Conservation (phyloP, 2,888 invertebrate genomes). For the Callyntrura sp. region DNA sequence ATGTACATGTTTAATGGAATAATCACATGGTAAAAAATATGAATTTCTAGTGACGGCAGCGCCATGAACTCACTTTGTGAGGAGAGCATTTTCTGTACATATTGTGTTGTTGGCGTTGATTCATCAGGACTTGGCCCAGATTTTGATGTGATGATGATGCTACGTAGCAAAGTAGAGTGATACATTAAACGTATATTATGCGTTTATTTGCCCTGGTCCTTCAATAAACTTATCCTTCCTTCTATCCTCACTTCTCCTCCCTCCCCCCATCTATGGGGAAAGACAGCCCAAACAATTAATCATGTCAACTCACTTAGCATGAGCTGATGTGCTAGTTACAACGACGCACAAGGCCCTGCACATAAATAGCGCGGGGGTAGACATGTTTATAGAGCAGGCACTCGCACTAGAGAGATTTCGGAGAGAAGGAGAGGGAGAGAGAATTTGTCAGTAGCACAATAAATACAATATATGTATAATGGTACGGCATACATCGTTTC, state of each 20-base stretch:
- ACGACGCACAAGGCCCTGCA: not conserved
- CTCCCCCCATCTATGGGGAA: not conserved
- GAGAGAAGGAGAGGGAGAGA: not conserved
- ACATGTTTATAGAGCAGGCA: not conserved
- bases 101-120: not conserved
- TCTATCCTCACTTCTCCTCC: too few species aligned
- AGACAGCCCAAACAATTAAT: conserved; percentile 61
- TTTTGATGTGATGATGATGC: conserved; percentile 33
- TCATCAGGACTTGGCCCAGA: not conserved
- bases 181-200: conserved; percentile 3
- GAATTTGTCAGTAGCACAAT: not conserved
- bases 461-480: not conserved
- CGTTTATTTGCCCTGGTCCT: conserved; percentile 30
- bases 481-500: not conserved
- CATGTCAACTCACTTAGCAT: conserved; percentile 65
- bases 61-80: too few species aligned
- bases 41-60: not conserved
- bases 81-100: too few species aligned
- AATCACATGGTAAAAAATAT: not conserved
- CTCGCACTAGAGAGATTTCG: not conserved
- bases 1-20: not conserved
- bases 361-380: too few species aligned
- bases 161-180: not conserved
- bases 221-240: conserved; percentile 60
- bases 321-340: conserved; percentile 10